Conservation (phyloP, 2,888 invertebrate species). For the Ennomos fuscantarius region DNA sequence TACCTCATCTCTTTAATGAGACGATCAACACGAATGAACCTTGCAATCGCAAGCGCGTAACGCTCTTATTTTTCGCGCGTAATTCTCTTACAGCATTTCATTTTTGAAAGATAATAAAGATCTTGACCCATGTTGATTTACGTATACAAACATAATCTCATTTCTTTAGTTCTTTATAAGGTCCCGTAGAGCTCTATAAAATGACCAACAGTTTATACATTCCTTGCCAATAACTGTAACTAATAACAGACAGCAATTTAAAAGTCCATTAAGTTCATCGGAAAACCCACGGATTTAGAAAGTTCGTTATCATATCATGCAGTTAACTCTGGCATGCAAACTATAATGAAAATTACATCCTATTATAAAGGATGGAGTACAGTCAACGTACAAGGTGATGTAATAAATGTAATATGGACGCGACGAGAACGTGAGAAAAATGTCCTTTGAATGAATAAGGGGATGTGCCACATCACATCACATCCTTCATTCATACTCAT, state of each 20-base stretch:
- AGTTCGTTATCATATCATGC: constrained; percentile 14
- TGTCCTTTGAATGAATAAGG: constrained; percentile 28
- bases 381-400: constrained; percentile 16
- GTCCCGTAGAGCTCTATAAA: constrained; percentile 5
- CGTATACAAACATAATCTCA: neutral
- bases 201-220: constrained; percentile 14
- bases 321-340: constrained; percentile 24
- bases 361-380: constrained; percentile 14
- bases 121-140: constrained; percentile 9
- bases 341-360: constrained; percentile 8
- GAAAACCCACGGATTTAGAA: constrained; percentile 25
- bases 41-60: too few species aligned
- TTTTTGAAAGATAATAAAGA: too few species aligned
- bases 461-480: constrained; percentile 28
- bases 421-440: constrained; percentile 21
- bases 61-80: too few species aligned
- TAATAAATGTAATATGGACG: constrained; percentile 12
- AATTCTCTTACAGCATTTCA: too few species aligned
- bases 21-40: constrained; percentile 2
- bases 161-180: constrained; percentile 5
- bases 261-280: constrained; percentile 24
- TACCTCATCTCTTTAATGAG: constrained; percentile 19
- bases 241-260: constrained; percentile 26
- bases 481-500: constrained; percentile 27
- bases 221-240: constrained; percentile 24